Percentiles rank a stretch among this genome's conserved stretches.
These are phyloP conservation scores for Nanger granti DNA, from an alignment of 2,113 vertebrate species.

Conservation along the genomic window DNA sequence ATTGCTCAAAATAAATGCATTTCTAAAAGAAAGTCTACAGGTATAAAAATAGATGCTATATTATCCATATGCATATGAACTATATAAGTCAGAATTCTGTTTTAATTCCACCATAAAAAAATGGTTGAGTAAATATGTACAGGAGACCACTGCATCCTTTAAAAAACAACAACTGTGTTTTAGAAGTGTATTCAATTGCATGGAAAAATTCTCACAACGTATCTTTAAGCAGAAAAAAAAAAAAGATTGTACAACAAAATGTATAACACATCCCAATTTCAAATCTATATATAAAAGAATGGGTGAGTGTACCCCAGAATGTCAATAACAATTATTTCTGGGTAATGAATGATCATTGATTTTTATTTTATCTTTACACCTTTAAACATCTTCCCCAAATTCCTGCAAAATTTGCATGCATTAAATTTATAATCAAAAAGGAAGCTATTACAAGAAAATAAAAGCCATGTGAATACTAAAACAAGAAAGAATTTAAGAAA, in stretches of 20 bases:
- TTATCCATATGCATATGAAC: not conserved
- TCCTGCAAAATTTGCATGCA: not conserved
- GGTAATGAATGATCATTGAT: not conserved
- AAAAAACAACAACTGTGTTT: not conserved
- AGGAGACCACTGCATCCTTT: not conserved
- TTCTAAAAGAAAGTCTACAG: not conserved
- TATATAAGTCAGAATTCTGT: slow-evolving; percentile 24
- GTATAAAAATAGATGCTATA: not conserved
- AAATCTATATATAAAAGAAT: not conserved
- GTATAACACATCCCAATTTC: not conserved
- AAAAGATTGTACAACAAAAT: not conserved
- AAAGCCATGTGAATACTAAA: not conserved
- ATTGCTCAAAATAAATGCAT: slow-evolving; percentile 38
- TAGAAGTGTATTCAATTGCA: not conserved
- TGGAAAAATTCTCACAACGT: not conserved
- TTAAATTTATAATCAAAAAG: slow-evolving; percentile 19
- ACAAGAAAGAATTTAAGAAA: not conserved
- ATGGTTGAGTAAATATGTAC: not conserved
- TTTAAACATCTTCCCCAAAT: not conserved
- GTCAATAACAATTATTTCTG: not conserved
- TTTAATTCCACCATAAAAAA: not conserved
- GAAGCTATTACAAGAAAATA: slow-evolving; percentile 30
- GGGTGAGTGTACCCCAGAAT: not conserved
- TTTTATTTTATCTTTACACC: not conserved
- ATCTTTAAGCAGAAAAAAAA: not conserved